phyloP scores from a whole-genome alignment of 2,113 vertebrate genomes.

The Noturus placidus region DNA sequence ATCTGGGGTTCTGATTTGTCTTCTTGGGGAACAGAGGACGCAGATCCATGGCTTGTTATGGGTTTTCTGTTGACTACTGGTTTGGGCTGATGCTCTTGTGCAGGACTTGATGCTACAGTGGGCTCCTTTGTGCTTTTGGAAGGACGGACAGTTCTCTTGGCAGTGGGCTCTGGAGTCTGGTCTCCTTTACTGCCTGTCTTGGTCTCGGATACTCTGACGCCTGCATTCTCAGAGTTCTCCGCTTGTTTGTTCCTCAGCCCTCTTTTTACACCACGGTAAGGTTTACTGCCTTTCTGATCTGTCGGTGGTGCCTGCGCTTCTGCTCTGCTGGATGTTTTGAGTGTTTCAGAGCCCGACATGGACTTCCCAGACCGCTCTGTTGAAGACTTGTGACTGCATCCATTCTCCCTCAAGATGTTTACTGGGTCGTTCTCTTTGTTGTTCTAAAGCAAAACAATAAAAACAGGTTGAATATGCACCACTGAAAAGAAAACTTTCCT shows the following conservation, averaged over 20 bases:
- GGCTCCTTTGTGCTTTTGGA: constrained; percentile 54
- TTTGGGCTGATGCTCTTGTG: constrained; percentile 35
- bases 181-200: constrained; percentile 54
- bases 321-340: constrained; percentile 39
- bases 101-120: constrained; percentile 20
- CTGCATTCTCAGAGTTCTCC: constrained; percentile 57
- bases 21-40: constrained; percentile 39
- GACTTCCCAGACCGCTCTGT: constrained; percentile 45
- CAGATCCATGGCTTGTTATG: constrained; percentile 38
- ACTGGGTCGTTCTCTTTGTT: constrained; percentile 78
- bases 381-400: constrained; percentile 68
- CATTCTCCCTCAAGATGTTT: constrained; percentile 70
- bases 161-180: constrained; percentile 63
- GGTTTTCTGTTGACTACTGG: constrained; percentile 44
- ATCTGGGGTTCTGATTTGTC: constrained; percentile 43
- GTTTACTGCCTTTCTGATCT: constrained; percentile 75
- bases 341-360: constrained; percentile 51
- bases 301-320: constrained; percentile 51
- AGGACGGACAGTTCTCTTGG: constrained; percentile 60
- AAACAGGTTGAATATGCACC: background rate
- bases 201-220: constrained; percentile 40
- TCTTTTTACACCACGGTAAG: constrained; percentile 80
- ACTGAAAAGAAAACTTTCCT: background rate
- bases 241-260: constrained; percentile 67
- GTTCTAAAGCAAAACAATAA: constrained; percentile 66